A percentile compares a stretch with the other conserved stretches of the same genome.
These are phyloP conservation scores for Plectropomus leopardus DNA, from an alignment of 2,113 vertebrate species.

Conservation along the genomic window DNA sequence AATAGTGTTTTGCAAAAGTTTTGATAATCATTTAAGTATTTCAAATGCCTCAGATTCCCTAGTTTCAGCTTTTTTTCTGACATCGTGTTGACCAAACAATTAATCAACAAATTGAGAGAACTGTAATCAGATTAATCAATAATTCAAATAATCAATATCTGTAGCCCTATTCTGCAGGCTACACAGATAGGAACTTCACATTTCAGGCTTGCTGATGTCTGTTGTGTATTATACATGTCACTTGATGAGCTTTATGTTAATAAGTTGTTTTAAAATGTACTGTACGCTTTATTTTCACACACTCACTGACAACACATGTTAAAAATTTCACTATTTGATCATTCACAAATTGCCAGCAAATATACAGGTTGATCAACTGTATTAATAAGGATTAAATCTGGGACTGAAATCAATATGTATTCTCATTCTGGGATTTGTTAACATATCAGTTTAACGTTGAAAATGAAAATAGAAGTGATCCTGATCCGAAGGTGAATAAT, in stretches of 20 bases:
- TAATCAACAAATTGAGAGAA: not conserved
- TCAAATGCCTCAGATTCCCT: not conserved
- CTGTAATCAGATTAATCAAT: slow-evolving; percentile 1
- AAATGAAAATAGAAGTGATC: not conserved
- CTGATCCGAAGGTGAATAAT: not conserved
- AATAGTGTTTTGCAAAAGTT: not conserved
- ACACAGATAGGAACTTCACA: not conserved
- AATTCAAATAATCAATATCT: not conserved
- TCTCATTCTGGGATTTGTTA: not conserved
- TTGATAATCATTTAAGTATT: fast-evolving
- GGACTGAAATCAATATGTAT: not conserved
- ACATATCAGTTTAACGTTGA: not conserved
- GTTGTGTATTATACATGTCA: not conserved
- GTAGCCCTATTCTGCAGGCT: not conserved
- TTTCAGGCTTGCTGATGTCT: too few relatives aligned
- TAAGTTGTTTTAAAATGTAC: not conserved
- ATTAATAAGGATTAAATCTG: not conserved
- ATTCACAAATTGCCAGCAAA: not conserved
- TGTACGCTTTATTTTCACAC: not conserved
- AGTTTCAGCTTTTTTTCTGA: not conserved
- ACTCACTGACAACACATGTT: not conserved
- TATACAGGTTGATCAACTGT: not conserved
- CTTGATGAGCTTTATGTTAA: not conserved
- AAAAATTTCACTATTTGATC: not conserved
- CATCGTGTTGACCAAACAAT: not conserved